Percentiles rank a stretch among this genome's conserved stretches.
These are phyloP conservation scores for Ectropis grisescens DNA, from an alignment of 1,140 invertebrate species.

Conservation along the genomic window DNA sequence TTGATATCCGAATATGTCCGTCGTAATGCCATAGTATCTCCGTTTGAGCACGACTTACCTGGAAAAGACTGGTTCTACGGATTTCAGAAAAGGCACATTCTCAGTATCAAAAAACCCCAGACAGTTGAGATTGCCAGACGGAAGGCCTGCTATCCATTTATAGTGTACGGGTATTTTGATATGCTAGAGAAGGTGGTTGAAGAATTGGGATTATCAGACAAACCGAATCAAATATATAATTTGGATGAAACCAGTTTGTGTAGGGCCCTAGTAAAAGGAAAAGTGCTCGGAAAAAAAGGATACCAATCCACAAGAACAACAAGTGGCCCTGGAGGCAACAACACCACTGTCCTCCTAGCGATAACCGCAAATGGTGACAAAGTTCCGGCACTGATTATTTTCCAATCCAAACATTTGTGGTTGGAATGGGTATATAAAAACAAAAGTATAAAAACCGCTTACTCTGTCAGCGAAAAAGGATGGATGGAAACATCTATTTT, in stretches of 20 bases:
- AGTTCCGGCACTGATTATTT: slow-evolving; percentile 15
- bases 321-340: slow-evolving; percentile 5
- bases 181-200: slow-evolving; percentile 4
- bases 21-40: slow-evolving; percentile 1
- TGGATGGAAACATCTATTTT: slow-evolving; percentile 20
- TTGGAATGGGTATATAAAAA: slow-evolving; percentile 14
- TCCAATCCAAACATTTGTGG: slow-evolving; percentile 24
- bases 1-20: slow-evolving; percentile 3
- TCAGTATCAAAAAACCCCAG: slow-evolving; percentile 11
- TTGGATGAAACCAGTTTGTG: slow-evolving; percentile 17
- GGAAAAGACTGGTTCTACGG: slow-evolving; percentile 7
- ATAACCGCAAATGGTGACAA: slow-evolving; percentile 2
- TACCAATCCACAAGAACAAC: slow-evolving; percentile 7
- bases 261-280: slow-evolving; percentile 11
- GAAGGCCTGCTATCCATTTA: slow-evolving; percentile 11
- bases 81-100: slow-evolving; percentile 6
- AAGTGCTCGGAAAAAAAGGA: slow-evolving; percentile 12
- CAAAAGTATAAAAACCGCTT: slow-evolving; percentile 19
- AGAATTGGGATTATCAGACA: slow-evolving; percentile 3
- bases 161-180: slow-evolving; percentile 11
- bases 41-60: slow-evolving; percentile 1
- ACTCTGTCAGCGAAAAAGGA: slow-evolving; percentile 21
- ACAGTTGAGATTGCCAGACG: slow-evolving; percentile 11
- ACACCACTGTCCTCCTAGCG: slow-evolving; percentile 6
- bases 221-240: slow-evolving; percentile 12